Percentiles rank a stretch among this genome's conserved stretches.
phyloP scores from a whole-genome alignment of 2,888 invertebrate species.

The Ischnus inquisitorius region DNA sequence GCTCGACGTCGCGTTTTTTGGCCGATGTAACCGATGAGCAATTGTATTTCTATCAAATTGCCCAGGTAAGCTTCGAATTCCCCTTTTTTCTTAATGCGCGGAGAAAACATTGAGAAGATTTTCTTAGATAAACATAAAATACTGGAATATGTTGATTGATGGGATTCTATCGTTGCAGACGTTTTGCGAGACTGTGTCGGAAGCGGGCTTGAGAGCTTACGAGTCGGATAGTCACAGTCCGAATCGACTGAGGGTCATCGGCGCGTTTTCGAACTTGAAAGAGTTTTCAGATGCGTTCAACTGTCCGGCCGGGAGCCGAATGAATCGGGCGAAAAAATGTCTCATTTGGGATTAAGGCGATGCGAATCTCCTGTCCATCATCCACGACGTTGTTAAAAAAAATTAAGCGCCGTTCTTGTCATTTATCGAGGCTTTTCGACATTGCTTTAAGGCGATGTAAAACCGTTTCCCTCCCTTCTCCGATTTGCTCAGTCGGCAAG shows the following conservation, averaged over 20 bases:
- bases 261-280: constrained; percentile 88
- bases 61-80: not conserved
- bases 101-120: not conserved
- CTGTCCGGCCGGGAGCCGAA: constrained; percentile 87
- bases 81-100: not conserved
- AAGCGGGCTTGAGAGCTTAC: constrained; percentile 72
- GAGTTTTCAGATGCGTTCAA: constrained; percentile 88
- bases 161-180: not conserved
- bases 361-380: no score
- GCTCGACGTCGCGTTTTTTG: not conserved
- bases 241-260: constrained; percentile 88
- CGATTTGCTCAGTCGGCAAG: no score
- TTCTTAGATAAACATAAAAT: no score
- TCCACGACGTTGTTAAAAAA: not conserved
- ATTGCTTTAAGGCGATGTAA: no score
- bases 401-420: not conserved
- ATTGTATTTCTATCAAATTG: not conserved
- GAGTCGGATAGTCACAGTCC: constrained; percentile 89
- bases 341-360: constrained; percentile 87
- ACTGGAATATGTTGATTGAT: no score
- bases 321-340: constrained; percentile 89
- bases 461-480: no score
- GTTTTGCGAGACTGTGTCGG: not conserved
- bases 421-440: no score
- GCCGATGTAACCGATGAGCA: not conserved